These are phyloP conservation scores for Plemyria rubiginata DNA, from an alignment of 2,888 invertebrate genomes.

Conservation along the genomic window DNA sequence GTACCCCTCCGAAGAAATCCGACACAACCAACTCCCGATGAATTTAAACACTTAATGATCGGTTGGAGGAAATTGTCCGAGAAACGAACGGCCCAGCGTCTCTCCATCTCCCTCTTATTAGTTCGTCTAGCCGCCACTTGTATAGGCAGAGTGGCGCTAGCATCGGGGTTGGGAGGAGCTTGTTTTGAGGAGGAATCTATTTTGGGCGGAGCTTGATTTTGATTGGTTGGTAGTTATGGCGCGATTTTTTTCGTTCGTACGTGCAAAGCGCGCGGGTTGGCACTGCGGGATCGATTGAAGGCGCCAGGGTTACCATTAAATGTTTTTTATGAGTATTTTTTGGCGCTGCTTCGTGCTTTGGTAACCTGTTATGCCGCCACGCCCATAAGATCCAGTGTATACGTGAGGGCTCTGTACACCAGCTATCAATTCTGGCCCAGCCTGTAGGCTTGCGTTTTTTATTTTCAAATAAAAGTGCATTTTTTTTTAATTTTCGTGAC, in stretches of 20 bases:
- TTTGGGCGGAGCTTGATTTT: slow-evolving; percentile 53
- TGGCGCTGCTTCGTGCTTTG: slow-evolving; percentile 77
- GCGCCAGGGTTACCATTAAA: slow-evolving; percentile 80
- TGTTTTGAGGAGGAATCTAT: slow-evolving; percentile 60
- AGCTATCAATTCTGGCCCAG: slow-evolving; percentile 75
- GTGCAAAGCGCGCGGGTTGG: slow-evolving; percentile 77
- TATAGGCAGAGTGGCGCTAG: slow-evolving; percentile 73
- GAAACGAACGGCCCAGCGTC: slow-evolving; percentile 79
- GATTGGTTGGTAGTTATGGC: slow-evolving; percentile 66
- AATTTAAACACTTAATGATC: slow-evolving; percentile 85
- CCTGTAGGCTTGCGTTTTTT: slow-evolving; percentile 74
- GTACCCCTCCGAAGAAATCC: slow-evolving; percentile 83
- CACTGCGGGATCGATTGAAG: slow-evolving; percentile 76
- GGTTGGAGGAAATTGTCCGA: slow-evolving; percentile 85
- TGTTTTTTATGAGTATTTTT: slow-evolving; percentile 84
- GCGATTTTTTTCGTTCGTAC: slow-evolving; percentile 78
- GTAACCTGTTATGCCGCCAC: slow-evolving; percentile 81
- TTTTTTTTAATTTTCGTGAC: slow-evolving; percentile 68
- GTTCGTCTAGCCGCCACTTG: slow-evolving; percentile 68
- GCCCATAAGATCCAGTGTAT: slow-evolving; percentile 71
- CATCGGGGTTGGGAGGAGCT: slow-evolving; percentile 60
- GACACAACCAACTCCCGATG: slow-evolving; percentile 85
- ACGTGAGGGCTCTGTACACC: slow-evolving; percentile 66
- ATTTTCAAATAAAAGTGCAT: slow-evolving; percentile 54
- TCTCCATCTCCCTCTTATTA: slow-evolving; percentile 73